Base-by-base conservation (phyloP, 2,113 vertebrate species). In the Hippocampus zosterae region DNA sequence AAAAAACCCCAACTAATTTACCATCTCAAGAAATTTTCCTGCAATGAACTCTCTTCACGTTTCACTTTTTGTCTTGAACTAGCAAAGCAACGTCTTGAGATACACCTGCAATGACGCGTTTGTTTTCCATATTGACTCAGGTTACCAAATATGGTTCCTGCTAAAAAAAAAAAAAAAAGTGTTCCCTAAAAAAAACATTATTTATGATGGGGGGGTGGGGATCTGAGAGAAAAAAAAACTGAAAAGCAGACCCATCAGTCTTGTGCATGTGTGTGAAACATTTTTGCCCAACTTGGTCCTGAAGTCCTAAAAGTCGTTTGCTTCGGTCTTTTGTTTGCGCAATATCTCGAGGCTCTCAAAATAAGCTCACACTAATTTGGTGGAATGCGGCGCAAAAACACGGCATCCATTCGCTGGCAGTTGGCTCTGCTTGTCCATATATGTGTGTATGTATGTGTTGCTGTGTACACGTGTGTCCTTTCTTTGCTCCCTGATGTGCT, bases 301-400 rank as follows among this genome's bases (percentile, higher is more conserved):
- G 62, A n/a, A n/a, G n/a, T n/a, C n/a, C n/a, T 65, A 46, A 18
- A 65, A 44, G 23, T 41, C 5, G 5, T 42, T 15, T 25, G 27
- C 27, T 33, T 56, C 8, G 50, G 52, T 23, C 2, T 55, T 70
- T 66, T 23, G 55, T 64, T 81, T 72, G n/a, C 11, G 76, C 65
- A 67, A 37, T 62, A 55, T 83, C 67, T 79, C 67, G 46, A 68
- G 65, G 55, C 63, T 41, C 75, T 57, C 56, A 70, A 63, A 83
- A 75, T 76, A 69, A 77, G 40, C 62, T 64, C 66, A 33, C 64
- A 65, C 46, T 65, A 79, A 77, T 74, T 80, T 57, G 18, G 68
- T 75, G 74, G 74, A 87, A 87, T 78, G 77, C 67, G 41, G 74
- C 71, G 74, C 59, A 72, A 71, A 82, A 84, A 65, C 25, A 23